These are phyloP conservation scores for Agapornis canus DNA, from an alignment of 2,797 vertebrate genomes.

Conservation along the genomic window DNA sequence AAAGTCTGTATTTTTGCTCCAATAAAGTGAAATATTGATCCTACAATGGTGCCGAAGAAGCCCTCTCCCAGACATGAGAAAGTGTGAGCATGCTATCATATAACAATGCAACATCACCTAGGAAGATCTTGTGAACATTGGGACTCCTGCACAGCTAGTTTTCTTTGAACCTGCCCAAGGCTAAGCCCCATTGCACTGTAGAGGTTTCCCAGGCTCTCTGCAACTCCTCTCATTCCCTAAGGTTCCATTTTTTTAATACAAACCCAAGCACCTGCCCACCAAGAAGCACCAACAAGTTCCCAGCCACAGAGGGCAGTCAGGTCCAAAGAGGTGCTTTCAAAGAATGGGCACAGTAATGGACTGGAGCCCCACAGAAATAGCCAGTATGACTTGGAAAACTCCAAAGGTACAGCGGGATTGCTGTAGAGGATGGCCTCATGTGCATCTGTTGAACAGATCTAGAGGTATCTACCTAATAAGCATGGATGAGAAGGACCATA, in stretches of 20 bases:
- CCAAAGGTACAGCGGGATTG: background rate
- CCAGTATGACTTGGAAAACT: background rate
- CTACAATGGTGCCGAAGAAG: background rate
- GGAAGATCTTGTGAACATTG: background rate
- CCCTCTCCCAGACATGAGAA: background rate
- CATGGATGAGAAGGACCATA: background rate
- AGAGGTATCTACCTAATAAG: background rate
- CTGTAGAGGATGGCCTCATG: background rate
- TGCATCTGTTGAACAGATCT: background rate
- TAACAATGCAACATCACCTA: background rate
- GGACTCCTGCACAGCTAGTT: background rate
- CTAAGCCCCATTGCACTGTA: background rate
- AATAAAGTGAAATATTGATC: background rate
- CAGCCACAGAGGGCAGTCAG: background rate
- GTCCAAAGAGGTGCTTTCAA: background rate
- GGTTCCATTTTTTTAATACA: background rate
- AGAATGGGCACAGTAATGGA: rapidly evolving
- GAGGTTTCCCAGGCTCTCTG: background rate
- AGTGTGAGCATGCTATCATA: background rate
- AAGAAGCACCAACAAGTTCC: background rate
- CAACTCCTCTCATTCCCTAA: background rate
- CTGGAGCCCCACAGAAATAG: background rate
- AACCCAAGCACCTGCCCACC: background rate
- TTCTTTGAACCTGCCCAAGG: background rate
- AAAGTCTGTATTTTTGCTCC: background rate